Evolutionary conservation across 2,888 invertebrate species (phyloP).

Genomic region (Cerastis leucographa): DNA sequence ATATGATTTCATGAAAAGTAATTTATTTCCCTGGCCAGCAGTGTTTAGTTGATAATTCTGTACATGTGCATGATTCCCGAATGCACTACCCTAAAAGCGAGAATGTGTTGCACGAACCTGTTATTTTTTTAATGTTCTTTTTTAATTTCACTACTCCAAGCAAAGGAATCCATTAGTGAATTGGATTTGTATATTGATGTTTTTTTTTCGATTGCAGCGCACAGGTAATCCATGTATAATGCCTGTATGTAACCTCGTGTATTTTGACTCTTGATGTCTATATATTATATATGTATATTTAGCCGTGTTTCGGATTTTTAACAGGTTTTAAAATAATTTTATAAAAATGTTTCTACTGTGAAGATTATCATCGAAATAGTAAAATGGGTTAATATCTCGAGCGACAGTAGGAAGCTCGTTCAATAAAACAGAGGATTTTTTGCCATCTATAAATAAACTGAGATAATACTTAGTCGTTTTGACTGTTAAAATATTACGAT

Average conservation of each 20-base stretch:
- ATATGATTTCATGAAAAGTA: conserved; percentile 2
- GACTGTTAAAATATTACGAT: conserved; percentile 34
- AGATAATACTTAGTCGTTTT: conserved; percentile 31
- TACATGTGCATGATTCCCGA: conserved; percentile 89
- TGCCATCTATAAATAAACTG: conserved; percentile 55
- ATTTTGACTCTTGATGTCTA: conserved; percentile 61
- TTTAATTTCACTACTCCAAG: conserved; percentile 79
- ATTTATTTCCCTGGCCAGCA: conserved; percentile 71
- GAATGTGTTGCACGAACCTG: conserved; percentile 89
- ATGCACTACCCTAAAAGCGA: conserved; percentile 87
- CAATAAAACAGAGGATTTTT: conserved; percentile 50
- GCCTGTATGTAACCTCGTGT: conserved; percentile 61
- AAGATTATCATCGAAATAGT: conserved; percentile 35
- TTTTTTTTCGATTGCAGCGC: conserved; percentile 67
- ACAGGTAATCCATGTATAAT: conserved; percentile 62
- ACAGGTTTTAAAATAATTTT: conserved; percentile 29
- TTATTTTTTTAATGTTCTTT: conserved; percentile 79
- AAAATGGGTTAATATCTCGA: conserved; percentile 63
- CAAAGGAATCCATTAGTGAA: conserved; percentile 86
- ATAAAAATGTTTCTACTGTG: conserved; percentile 18
- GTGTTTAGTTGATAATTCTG: conserved; percentile 73
- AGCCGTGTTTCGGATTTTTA: conserved; percentile 46
- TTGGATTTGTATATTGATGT: conserved; percentile 82
- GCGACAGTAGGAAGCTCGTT: conserved; percentile 49
- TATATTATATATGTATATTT: conserved; percentile 30